Conservation (phyloP, 2,888 invertebrate genomes). For the Agriopis marginaria region DNA sequence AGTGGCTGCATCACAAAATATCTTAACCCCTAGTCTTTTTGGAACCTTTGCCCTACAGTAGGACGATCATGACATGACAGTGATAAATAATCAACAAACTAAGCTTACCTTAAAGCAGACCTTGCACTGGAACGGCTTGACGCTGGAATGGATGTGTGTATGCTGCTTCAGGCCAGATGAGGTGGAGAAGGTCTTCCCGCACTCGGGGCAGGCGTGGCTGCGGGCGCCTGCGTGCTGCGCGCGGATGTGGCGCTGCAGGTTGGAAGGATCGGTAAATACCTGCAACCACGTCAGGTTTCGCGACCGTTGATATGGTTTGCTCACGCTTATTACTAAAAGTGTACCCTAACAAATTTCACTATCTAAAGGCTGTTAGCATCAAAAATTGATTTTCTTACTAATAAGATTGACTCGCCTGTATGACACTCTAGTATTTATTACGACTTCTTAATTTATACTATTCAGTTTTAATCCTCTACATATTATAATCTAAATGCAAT, state of each 20-base stretch:
- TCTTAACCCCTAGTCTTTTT: no score
- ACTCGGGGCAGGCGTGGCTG: constrained; percentile 98
- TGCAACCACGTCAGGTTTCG: constrained; percentile 88
- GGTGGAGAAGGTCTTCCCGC: constrained; percentile 99
- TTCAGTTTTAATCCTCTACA: no score
- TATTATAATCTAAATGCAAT: no score
- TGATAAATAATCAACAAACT: constrained; percentile 5
- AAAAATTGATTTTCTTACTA: no score
- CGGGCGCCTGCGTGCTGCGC: constrained; percentile 98
- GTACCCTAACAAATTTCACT: neutral
- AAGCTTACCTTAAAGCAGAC: constrained; percentile 95
- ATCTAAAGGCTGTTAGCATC: no score
- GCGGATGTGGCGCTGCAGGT: constrained; percentile 98
- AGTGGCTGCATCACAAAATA: no score
- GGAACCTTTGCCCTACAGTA: neutral
- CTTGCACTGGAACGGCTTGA: constrained; percentile 98
- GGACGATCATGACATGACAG: neutral
- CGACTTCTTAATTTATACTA: no score
- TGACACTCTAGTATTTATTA: no score
- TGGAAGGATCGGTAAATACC: constrained; percentile 98
- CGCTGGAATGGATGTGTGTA: constrained; percentile 99
- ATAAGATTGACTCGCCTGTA: no score
- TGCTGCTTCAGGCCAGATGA: constrained; percentile 99
- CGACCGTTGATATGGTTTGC: constrained; percentile 60
- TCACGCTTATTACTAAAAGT: constrained; percentile 20